phyloP scores from a whole-genome alignment of 2,113 vertebrate species.

The Pelecanoides urinatrix region DNA sequence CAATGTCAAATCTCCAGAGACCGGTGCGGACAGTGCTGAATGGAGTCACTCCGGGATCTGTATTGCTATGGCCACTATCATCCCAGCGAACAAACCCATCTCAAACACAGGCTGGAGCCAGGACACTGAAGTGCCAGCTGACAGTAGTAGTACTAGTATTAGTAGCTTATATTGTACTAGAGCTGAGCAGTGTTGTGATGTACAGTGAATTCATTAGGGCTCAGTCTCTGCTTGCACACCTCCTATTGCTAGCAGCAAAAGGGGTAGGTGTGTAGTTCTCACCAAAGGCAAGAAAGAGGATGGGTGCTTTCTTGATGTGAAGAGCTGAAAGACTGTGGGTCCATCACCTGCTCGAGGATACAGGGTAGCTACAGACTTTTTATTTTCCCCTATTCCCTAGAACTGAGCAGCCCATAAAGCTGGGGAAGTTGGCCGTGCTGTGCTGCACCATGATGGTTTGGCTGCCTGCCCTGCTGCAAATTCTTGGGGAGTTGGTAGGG shows the following conservation, averaged over 20 bases:
- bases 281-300: neutral
- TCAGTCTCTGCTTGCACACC: neutral
- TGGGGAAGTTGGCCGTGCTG: neutral
- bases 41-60: neutral
- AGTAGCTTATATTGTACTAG: neutral
- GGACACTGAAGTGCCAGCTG: neutral
- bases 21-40: neutral
- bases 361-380: neutral
- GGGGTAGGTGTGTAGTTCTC: neutral
- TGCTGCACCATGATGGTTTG: neutral
- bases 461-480: neutral
- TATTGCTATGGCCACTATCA: fast-evolving
- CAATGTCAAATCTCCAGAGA: too few relatives aligned
- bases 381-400: neutral
- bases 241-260: neutral
- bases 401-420: neutral
- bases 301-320: neutral
- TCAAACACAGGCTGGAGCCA: neutral
- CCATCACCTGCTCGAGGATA: neutral
- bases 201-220: neutral
- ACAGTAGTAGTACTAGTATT: too few relatives aligned
- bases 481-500: neutral
- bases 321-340: neutral
- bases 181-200: neutral
- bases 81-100: neutral